Conservation (phyloP, 2,888 invertebrate genomes). For the Lottia gigantea region DNA sequence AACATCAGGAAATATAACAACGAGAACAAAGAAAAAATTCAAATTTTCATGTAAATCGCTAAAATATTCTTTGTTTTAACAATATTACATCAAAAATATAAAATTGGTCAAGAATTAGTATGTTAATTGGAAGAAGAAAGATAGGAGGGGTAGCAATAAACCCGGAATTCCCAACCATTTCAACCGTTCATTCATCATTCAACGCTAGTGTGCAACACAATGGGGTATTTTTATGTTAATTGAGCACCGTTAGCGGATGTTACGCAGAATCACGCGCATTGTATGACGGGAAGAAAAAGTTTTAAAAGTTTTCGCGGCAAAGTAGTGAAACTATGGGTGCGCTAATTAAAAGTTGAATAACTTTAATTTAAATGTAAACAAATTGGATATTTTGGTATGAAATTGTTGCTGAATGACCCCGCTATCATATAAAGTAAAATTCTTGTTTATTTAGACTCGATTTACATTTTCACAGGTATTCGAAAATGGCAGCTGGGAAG, state of each 20-base stretch:
- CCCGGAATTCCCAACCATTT: too few relatives aligned
- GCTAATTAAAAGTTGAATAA: conserved; percentile 1
- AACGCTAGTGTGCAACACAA: conserved; percentile 16
- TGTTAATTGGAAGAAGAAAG: too few relatives aligned
- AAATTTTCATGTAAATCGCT: too few relatives aligned
- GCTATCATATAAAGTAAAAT: not conserved
- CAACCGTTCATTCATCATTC: not conserved
- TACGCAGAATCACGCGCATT: conserved; percentile 20
- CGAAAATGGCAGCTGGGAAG: not conserved
- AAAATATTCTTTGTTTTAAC: too few relatives aligned
- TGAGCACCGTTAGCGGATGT: conserved; percentile 21
- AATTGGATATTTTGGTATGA: not conserved
- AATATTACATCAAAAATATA: too few relatives aligned
- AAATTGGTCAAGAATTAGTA: too few relatives aligned
- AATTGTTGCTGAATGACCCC: not conserved
- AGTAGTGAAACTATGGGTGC: not conserved
- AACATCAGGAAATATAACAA: too few relatives aligned
- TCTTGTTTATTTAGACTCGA: not conserved
- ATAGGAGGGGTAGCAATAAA: too few relatives aligned
- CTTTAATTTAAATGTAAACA: not conserved
- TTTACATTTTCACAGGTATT: not conserved
- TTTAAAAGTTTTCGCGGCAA: conserved; percentile 36
- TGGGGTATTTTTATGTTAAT: conserved; percentile 25
- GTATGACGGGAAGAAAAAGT: conserved; percentile 30
- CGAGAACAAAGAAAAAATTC: too few relatives aligned